Base-by-base conservation (phyloP, 2,797 vertebrate species). In the Prionace glauca region DNA sequence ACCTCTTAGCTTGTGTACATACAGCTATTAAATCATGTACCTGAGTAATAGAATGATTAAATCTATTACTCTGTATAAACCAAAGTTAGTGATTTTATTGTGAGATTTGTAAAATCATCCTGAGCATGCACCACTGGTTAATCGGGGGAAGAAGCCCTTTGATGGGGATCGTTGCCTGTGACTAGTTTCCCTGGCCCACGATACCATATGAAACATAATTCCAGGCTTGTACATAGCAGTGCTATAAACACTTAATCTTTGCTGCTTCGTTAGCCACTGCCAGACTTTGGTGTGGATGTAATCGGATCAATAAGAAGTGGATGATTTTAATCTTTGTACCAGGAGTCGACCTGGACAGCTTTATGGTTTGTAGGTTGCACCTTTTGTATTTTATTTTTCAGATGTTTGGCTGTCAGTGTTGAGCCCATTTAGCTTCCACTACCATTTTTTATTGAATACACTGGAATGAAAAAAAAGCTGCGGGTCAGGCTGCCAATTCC, bases 271-370 rank as follows among this genome's bases (percentile, higher is more conserved):
- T 74, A 56, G 93, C 71, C 32, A 16, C 45, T 20, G 4, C 41
- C 93, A 41, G 93, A 77, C 71, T 94, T 94, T 95, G 41, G 50
- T 56, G 93, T 94, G 69, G 72, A 94, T 94, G 67, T 56, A 74
- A 14, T 32, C 9, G 26, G 29, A 56, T 60, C 69, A 92, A 9
- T 91, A 29, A 94, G 41, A 69, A 72, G 41, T 50, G 45, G 69
- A 26, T 74, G 71, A 26, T 56, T 95, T 95, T 60, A 22, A 95
- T 32, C 29, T 72, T 77, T 32, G 45, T 74, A 32, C 71, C 93
- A 94, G 69, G 45, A 56, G 45, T 41, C 20, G 90, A 67, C 90
- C 60, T 92, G 65, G 5, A 24, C 29, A 22, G 20, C n/a, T 69
- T 92, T 20, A 69, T 24, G 20, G n/a, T 92, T 92, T 92, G n/a